phyloP scores from a whole-genome alignment of 2,797 vertebrate species.

The Pseudomugil gertrudae region DNA sequence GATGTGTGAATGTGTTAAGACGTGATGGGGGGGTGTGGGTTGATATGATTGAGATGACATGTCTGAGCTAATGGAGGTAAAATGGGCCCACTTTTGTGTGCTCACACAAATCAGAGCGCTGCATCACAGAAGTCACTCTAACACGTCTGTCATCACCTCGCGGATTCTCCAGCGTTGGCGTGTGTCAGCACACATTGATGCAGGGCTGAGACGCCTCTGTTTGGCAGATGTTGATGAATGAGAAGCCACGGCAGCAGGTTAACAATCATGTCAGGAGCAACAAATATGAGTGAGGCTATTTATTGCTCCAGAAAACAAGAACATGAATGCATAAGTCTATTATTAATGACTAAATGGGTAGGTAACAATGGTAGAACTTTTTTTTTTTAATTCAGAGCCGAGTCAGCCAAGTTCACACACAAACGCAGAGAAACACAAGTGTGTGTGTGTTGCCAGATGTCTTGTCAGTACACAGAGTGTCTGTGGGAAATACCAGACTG shows the following conservation, averaged over 20 bases:
- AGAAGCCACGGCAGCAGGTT: not conserved
- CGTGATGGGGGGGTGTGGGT: no score
- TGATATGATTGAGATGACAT: not conserved
- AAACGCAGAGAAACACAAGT: not conserved
- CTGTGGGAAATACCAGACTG: not conserved
- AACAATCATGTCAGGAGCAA: not conserved
- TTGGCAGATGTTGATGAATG: not conserved
- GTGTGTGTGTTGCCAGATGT: not conserved
- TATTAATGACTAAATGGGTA: not conserved
- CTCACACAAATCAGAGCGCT: not conserved
- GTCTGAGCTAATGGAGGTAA: not conserved
- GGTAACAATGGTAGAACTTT: not conserved
- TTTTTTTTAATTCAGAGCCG: not conserved
- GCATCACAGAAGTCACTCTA: not conserved
- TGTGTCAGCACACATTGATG: not conserved
- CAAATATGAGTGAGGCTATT: not conserved
- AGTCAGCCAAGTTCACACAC: not conserved
- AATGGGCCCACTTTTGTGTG: not conserved
- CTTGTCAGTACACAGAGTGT: not conserved
- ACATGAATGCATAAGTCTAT: not conserved
- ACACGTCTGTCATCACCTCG: not conserved
- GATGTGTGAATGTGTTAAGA: not conserved
- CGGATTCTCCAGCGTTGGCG: not conserved
- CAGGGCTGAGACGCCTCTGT: not conserved
- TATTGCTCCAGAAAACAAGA: not conserved